Evolutionary conservation across 1,140 invertebrate genomes (phyloP).

Genomic region (Drosophila novamexicana): DNA sequence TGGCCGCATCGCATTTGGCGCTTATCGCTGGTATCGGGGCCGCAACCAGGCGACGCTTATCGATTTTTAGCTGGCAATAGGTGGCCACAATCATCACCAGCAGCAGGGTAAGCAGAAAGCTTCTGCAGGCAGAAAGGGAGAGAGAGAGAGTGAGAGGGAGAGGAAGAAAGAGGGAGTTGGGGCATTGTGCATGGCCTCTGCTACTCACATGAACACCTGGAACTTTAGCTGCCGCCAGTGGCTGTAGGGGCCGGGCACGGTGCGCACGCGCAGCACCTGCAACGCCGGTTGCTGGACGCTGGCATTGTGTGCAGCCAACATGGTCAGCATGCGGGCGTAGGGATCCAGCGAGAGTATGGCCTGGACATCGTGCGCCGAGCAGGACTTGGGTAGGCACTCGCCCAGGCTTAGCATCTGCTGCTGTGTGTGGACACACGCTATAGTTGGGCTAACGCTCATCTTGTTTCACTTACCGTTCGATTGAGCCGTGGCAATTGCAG

Average conservation of each 20-base stretch:
- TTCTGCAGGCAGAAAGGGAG: slow-evolving; percentile 37
- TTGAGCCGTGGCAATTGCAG: slow-evolving; percentile 59
- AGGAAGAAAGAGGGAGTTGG: not conserved
- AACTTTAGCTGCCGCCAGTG: slow-evolving; percentile 89
- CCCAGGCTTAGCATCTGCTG: slow-evolving; percentile 84
- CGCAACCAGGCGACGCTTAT: slow-evolving; percentile 53
- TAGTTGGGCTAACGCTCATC: too few relatives aligned
- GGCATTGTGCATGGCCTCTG: too few relatives aligned
- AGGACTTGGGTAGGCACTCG: slow-evolving; percentile 90
- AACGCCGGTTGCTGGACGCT: slow-evolving; percentile 57
- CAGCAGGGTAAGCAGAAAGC: slow-evolving; percentile 70
- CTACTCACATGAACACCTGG: slow-evolving; percentile 89
- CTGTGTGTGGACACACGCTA: too few relatives aligned
- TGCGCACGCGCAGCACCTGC: slow-evolving; percentile 87
- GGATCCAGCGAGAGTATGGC: slow-evolving; percentile 86
- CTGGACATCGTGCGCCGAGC: slow-evolving; percentile 87
- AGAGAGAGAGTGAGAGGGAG: not conserved
- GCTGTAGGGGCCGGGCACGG: slow-evolving; percentile 89
- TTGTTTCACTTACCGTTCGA: slow-evolving; percentile 52
- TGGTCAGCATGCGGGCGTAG: slow-evolving; percentile 84
- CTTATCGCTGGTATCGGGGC: slow-evolving; percentile 73
- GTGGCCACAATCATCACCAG: slow-evolving; percentile 74
- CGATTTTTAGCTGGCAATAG: slow-evolving; percentile 71
- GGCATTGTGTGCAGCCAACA: slow-evolving; percentile 63
- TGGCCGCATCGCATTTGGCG: slow-evolving; percentile 62